A percentile compares a stretch with the other conserved stretches of the same genome.
Conservation (phyloP, 2,888 invertebrate species). For the Timema podura region DNA sequence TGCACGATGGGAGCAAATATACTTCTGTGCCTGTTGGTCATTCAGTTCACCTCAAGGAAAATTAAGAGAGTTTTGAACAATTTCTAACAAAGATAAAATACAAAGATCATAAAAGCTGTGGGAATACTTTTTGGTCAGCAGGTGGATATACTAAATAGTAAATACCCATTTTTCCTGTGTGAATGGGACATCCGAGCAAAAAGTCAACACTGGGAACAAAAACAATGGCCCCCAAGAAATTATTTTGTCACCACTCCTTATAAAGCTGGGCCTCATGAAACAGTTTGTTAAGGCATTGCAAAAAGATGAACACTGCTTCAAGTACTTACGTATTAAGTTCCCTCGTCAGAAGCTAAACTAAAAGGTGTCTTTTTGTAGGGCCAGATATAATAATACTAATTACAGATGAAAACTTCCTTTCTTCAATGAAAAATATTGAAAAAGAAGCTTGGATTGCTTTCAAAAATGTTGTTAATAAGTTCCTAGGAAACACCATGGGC, state of each 20-base stretch:
- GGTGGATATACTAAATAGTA: background rate
- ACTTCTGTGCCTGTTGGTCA: background rate
- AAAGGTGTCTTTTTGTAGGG: background rate
- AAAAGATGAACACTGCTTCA: background rate
- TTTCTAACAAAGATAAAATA: slow-evolving; percentile 8
- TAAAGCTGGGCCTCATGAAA: slow-evolving; percentile 6
- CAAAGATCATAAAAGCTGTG: background rate
- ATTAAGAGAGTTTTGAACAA: background rate
- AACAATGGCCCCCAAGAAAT: slow-evolving; percentile 1
- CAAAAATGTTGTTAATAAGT: background rate
- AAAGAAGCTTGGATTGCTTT: slow-evolving; percentile 1
- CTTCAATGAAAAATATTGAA: background rate
- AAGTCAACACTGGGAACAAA: background rate
- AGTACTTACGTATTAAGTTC: slow-evolving; percentile 7
- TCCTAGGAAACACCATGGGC: slow-evolving; percentile 2
- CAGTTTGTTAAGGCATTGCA: too few relatives aligned
- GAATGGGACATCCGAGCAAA: background rate
- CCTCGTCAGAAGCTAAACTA: slow-evolving; percentile 7
- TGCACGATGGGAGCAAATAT: slow-evolving; percentile 16
- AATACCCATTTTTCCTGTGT: slow-evolving; percentile 5
- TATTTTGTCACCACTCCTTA: too few relatives aligned
- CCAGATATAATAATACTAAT: background rate
- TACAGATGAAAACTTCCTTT: background rate
- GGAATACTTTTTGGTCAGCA: background rate
- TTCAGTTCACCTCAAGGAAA: slow-evolving; percentile 15